A percentile compares a stretch with the other conserved stretches of the same genome.
Conservation (phyloP, 2,113 vertebrate species). For the Alectura lathami region DNA sequence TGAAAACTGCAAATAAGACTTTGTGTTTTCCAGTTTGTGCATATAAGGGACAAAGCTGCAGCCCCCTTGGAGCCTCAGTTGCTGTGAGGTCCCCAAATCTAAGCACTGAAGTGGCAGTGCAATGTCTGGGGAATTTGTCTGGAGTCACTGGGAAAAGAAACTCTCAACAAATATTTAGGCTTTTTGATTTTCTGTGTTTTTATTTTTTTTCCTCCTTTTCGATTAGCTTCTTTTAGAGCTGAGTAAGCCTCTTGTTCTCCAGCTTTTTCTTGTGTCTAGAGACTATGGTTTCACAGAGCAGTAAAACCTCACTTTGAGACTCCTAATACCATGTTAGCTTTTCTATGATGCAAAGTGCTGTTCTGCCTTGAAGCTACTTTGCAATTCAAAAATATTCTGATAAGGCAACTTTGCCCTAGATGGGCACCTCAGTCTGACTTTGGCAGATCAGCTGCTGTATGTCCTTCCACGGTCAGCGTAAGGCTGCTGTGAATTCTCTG, state of each 20-base stretch:
- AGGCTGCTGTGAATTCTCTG: conserved; percentile 18
- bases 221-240: neutral
- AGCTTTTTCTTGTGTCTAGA: neutral
- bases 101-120: neutral
- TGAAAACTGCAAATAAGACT: neutral
- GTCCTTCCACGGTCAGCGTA: neutral
- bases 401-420: conserved; percentile 24
- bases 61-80: neutral
- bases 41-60: neutral
- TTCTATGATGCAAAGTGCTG: neutral
- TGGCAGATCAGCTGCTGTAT: conserved; percentile 18
- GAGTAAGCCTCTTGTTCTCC: neutral
- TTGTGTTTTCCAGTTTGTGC: neutral
- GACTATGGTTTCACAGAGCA: neutral
- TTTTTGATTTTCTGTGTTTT: neutral
- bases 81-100: neutral
- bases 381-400: conserved; percentile 29
- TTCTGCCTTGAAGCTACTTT: neutral
- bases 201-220: neutral
- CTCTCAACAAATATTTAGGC: neutral
- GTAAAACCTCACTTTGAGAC: neutral
- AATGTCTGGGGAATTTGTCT: neutral
- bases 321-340: neutral
- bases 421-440: neutral
- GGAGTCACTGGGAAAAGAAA: neutral